phyloP scores from a whole-genome alignment of 1,140 invertebrate species.

The Brachionus plicatilis region DNA sequence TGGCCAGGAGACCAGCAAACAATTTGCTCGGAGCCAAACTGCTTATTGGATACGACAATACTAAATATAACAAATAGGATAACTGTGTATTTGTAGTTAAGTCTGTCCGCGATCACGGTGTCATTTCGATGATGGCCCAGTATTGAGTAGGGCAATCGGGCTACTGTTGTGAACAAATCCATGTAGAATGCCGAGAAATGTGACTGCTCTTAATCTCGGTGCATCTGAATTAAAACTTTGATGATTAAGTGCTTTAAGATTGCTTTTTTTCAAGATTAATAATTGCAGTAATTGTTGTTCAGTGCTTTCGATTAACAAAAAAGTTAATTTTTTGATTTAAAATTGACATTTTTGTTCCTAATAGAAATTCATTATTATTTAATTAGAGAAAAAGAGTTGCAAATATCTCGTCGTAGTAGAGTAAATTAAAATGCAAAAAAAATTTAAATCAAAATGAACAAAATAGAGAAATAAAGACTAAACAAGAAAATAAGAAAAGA shows the following conservation, averaged over 20 bases:
- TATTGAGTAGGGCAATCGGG: slow-evolving; percentile 35
- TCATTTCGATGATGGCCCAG: slow-evolving; percentile 39
- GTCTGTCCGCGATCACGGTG: slow-evolving; percentile 54
- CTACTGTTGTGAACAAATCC: slow-evolving; percentile 39
- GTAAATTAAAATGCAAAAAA: not conserved
- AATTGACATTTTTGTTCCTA: slow-evolving; percentile 11
- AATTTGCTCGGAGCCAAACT: slow-evolving; percentile 83
- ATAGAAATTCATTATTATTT: not conserved
- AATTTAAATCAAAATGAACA: not conserved
- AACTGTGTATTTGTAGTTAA: slow-evolving; percentile 83
- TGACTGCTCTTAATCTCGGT: not conserved
- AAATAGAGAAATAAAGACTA: not conserved
- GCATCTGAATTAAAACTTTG: not conserved
- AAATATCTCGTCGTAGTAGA: not conserved
- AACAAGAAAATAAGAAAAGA: not conserved
- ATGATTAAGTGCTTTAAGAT: slow-evolving; percentile 5
- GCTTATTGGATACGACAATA: slow-evolving; percentile 80
- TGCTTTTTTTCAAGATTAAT: not conserved
- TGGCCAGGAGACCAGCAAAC: slow-evolving; percentile 60
- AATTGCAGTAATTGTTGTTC: not conserved
- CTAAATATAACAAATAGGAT: slow-evolving; percentile 76
- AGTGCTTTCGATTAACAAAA: not conserved
- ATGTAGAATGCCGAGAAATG: not conserved
- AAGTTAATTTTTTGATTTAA: slow-evolving; percentile 11
- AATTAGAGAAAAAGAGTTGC: not conserved